These are phyloP conservation scores for Alligator sinensis DNA, from an alignment of 2,113 vertebrate genomes.

Conservation along the genomic window DNA sequence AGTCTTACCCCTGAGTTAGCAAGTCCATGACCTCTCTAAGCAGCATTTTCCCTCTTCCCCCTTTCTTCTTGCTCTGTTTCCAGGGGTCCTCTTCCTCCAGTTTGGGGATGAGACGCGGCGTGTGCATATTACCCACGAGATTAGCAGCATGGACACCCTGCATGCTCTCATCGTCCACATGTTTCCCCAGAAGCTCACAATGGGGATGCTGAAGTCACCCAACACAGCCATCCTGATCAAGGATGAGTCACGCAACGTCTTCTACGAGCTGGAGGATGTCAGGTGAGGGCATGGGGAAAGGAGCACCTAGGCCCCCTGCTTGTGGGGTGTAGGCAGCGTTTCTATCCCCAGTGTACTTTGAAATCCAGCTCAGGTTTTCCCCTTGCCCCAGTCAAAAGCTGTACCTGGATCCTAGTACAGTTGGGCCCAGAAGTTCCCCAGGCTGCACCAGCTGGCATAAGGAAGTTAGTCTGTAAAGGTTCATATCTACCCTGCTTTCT, in stretches of 20 bases:
- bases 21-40: background rate
- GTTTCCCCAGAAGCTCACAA: conserved; percentile 99
- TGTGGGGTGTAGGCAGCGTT: background rate
- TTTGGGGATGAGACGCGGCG: conserved; percentile 96
- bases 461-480: background rate
- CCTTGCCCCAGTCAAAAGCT: background rate
- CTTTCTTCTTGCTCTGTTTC: background rate
- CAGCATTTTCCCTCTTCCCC: background rate
- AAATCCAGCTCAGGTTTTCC: background rate
- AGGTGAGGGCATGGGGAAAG: conserved; percentile 68
- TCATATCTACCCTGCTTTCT: background rate
- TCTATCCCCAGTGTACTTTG: background rate
- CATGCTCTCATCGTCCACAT: conserved; percentile 98
- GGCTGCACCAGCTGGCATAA: background rate
- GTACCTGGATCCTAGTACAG: too few relatives aligned
- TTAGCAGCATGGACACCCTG: conserved; percentile 98
- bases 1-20: background rate
- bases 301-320: background rate
- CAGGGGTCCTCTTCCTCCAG: conserved; percentile 97
- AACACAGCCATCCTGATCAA: conserved; percentile 99
- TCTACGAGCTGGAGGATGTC: conserved; percentile 98
- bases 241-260: conserved; percentile 96
- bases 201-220: conserved; percentile 97
- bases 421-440: too few relatives aligned
- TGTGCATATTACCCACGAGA: conserved; percentile 98